Conservation (phyloP, 2,888 invertebrate species). For the Cephus nigrinus region DNA sequence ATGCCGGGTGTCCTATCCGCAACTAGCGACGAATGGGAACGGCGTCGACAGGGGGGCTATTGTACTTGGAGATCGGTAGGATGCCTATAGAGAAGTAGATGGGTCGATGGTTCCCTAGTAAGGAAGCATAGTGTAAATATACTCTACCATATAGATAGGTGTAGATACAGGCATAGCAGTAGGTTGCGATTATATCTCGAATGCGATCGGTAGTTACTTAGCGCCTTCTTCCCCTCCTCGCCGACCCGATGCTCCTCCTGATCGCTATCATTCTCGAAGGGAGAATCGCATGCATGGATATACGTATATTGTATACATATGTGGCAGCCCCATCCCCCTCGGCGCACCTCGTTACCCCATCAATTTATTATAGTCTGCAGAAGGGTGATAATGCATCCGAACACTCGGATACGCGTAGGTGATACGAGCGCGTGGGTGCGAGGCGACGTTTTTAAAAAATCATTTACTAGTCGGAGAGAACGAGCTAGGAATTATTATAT, state of each 20-base stretch:
- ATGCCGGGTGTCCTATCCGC: too few species aligned
- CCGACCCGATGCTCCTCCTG: conserved; percentile 49
- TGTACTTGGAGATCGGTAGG: too few species aligned
- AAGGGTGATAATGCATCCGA: conserved; percentile 25
- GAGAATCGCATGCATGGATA: conserved; percentile 25
- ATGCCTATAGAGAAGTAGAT: too few species aligned
- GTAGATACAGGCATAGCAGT: too few species aligned
- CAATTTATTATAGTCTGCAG: conserved; percentile 54
- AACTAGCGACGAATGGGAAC: too few species aligned
- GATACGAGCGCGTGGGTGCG: not conserved
- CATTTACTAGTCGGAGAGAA: not conserved
- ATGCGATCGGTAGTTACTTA: conserved; percentile 63
- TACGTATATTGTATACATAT: not conserved
- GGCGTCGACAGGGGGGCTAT: too few species aligned
- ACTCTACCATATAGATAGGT: too few species aligned
- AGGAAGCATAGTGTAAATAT: too few species aligned
- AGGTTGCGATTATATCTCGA: conserved; percentile 40
- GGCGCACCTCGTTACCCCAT: conserved; percentile 53
- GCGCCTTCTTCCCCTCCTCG: conserved; percentile 43
- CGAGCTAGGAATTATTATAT: too few species aligned
- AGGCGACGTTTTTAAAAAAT: conserved; percentile 1
- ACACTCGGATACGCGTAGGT: conserved; percentile 1
- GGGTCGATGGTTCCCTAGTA: too few species aligned
- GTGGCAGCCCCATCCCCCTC: conserved; percentile 29
- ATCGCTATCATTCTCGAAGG: conserved; percentile 43